phyloP scores from a whole-genome alignment of 2,113 vertebrate species.

The Cephalopterus ornatus region DNA sequence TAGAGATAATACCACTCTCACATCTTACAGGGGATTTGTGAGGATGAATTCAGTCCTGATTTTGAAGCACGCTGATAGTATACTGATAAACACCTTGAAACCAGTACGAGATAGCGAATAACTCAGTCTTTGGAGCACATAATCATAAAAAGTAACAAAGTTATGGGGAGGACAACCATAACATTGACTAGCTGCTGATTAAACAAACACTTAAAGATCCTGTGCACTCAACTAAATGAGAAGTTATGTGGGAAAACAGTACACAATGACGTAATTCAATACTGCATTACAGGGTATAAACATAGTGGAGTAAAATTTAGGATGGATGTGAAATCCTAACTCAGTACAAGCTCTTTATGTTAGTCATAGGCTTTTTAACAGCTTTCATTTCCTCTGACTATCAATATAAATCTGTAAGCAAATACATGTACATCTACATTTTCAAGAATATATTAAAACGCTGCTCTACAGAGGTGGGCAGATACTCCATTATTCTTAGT shows the following conservation, averaged over 20 bases:
- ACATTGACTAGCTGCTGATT: not conserved
- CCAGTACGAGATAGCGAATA: not conserved
- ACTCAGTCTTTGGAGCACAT: not conserved
- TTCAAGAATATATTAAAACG: not conserved
- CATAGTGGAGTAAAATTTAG: not conserved
- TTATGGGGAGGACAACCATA: not conserved
- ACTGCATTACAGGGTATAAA: not conserved
- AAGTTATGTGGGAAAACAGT: not conserved
- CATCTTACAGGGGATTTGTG: not conserved
- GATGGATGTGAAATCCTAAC: not conserved
- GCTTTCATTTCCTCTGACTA: not conserved
- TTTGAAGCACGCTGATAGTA: not conserved
- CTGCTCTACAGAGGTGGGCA: not conserved
- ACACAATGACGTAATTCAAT: not conserved
- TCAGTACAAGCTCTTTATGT: not conserved
- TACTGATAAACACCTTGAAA: not conserved
- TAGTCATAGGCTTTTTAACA: not conserved
- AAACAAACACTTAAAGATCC: not conserved
- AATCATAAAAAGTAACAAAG: not conserved
- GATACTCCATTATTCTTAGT: not conserved
- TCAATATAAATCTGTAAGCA: not conserved
- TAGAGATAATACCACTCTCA: not conserved
- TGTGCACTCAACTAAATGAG: not conserved
- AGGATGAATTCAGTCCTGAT: not conserved
- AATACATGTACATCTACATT: not conserved